Conservation (phyloP, 2,113 vertebrate genomes). For the Cavia aperea region DNA sequence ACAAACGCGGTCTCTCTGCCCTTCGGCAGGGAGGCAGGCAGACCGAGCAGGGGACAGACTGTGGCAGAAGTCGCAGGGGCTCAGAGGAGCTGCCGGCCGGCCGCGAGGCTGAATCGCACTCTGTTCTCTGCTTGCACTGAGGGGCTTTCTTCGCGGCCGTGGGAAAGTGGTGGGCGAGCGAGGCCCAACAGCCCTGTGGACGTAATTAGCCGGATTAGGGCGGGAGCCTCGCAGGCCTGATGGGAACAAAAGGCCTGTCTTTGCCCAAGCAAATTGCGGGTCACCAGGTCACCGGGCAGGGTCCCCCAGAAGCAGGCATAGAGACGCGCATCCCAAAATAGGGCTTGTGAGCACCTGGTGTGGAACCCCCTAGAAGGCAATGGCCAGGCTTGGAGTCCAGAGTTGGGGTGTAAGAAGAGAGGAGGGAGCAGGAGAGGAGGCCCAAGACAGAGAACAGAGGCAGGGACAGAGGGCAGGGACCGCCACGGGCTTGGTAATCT, state of each 20-base stretch:
- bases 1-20: neutral
- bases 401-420: neutral
- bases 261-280: slow-evolving; percentile 67
- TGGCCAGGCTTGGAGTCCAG: slow-evolving; percentile 16
- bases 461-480: neutral
- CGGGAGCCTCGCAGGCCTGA: slow-evolving; percentile 73
- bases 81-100: neutral
- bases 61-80: neutral
- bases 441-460: neutral
- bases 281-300: slow-evolving; percentile 75
- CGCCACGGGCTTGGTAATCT: neutral
- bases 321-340: slow-evolving; percentile 65
- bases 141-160: slow-evolving; percentile 83
- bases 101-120: slow-evolving; percentile 71
- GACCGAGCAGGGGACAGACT: neutral
- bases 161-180: slow-evolving; percentile 85
- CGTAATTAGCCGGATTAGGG: slow-evolving; percentile 84
- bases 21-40: neutral
- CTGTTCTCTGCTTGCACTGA: slow-evolving; percentile 78
- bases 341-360: slow-evolving; percentile 64
- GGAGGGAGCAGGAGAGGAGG: neutral
- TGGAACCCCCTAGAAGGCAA: neutral
- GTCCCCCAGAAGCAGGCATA: slow-evolving; percentile 71
- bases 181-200: slow-evolving; percentile 76
- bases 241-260: slow-evolving; percentile 78